A percentile compares a stretch with the other conserved stretches of the same genome.
These are phyloP conservation scores for Ashinkailepas kermadecensis DNA, from an alignment of 2,888 invertebrate species.

Conservation along the genomic window DNA sequence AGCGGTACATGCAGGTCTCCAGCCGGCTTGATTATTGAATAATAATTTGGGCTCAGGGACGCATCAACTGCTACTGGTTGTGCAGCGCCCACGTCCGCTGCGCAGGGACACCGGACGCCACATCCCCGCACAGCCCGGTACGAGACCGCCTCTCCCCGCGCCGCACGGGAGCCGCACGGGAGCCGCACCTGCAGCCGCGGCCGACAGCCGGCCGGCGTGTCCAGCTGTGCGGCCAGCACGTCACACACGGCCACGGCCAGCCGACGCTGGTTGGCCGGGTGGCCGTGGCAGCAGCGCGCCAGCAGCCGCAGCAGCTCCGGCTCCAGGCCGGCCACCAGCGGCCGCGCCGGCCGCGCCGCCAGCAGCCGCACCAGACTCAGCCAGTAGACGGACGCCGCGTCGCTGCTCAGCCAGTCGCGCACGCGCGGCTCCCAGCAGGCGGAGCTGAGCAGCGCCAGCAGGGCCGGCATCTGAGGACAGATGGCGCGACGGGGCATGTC, in stretches of 20 bases:
- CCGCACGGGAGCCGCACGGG: no score
- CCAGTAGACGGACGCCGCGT: constrained; percentile 78
- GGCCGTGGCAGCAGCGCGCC: constrained; percentile 73
- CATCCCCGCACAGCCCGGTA: no score
- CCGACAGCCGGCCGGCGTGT: constrained; percentile 28
- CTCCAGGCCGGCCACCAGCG: constrained; percentile 38
- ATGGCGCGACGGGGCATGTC: no score
- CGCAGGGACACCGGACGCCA: no score
- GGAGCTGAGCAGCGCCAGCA: constrained; percentile 69
- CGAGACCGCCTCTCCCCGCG: no score
- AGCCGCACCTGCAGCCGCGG: constrained; percentile 45
- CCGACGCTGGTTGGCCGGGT: constrained; percentile 71
- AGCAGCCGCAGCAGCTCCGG: constrained; percentile 69
- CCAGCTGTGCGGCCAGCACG: constrained; percentile 48
- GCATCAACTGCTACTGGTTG: no score
- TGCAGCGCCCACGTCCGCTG: no score
- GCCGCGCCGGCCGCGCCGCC: constrained; percentile 49
- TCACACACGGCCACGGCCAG: constrained; percentile 70
- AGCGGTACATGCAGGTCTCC: no score
- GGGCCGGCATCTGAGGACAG: constrained; percentile 41
- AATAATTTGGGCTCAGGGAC: no score
- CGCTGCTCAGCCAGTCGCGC: constrained; percentile 78
- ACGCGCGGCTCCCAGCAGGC: constrained; percentile 70
- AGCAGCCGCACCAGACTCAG: constrained; percentile 62
- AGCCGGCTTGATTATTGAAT: no score